Evolutionary conservation across 1,140 invertebrate species (phyloP).

Genomic region (Cherax quadricarinatus): DNA sequence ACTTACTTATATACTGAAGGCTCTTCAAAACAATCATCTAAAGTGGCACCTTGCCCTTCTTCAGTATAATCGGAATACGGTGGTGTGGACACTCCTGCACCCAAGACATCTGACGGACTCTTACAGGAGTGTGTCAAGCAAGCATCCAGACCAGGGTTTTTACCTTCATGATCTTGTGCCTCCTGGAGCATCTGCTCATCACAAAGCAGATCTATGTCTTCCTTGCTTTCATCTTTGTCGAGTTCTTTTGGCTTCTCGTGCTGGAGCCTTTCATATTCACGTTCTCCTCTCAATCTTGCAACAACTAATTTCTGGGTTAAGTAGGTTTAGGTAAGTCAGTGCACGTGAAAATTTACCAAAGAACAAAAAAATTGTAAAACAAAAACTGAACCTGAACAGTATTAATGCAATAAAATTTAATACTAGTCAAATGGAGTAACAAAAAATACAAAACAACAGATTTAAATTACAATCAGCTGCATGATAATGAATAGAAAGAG

Average conservation of each 20-base stretch:
- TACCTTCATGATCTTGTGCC: constrained; percentile 22
- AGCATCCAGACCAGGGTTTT: background rate
- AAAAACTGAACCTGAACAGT: too few relatives aligned
- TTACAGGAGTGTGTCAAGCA: constrained; percentile 1
- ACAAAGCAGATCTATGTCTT: constrained; percentile 50
- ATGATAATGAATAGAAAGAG: too few relatives aligned
- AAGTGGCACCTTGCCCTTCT: constrained; percentile 10
- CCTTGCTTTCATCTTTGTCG: background rate
- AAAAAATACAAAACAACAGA: too few relatives aligned
- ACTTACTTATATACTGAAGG: constrained; percentile 9
- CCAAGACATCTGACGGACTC: background rate
- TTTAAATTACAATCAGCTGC: too few relatives aligned
- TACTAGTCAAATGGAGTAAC: too few relatives aligned
- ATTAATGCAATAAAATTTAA: too few relatives aligned
- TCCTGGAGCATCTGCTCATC: constrained; percentile 41
- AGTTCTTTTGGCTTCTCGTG: constrained; percentile 15
- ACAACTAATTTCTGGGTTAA: constrained; percentile 59
- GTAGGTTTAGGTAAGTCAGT: background rate
- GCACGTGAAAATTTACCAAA: too few relatives aligned
- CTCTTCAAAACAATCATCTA: constrained; percentile 29
- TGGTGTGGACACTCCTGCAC: background rate
- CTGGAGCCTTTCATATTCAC: constrained; percentile 1
- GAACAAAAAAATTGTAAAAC: too few relatives aligned
- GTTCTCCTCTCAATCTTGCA: constrained; percentile 45
- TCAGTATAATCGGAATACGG: constrained; percentile 12